A percentile compares a stretch with the other conserved stretches of the same genome.
phyloP scores from a whole-genome alignment of 2,888 invertebrate species.

The Agrotis exclamationis region DNA sequence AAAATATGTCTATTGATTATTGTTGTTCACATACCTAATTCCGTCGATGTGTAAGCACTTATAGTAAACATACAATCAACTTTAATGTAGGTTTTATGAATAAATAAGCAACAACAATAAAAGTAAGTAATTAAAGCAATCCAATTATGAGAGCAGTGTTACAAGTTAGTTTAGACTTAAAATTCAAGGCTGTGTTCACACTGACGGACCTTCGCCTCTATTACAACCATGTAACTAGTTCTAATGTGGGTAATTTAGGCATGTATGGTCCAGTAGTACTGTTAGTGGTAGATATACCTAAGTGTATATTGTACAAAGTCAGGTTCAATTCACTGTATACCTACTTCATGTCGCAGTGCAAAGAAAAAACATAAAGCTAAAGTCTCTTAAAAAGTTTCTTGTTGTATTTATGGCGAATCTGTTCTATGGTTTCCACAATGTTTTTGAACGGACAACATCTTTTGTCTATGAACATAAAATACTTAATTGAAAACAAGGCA shows the following conservation, averaged over 20 bases:
- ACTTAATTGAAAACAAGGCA: too few relatives aligned
- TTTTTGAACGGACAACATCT: too few relatives aligned
- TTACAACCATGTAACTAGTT: constrained; percentile 25
- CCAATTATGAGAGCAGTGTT: constrained; percentile 13
- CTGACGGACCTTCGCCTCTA: constrained; percentile 30
- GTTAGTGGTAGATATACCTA: background rate
- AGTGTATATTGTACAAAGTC: background rate
- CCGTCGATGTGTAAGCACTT: too few relatives aligned
- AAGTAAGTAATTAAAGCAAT: constrained; percentile 35
- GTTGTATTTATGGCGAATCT: too few relatives aligned
- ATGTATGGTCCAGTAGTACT: constrained; percentile 27
- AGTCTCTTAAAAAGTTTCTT: too few relatives aligned
- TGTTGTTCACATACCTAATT: too few relatives aligned
- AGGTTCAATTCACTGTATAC: background rate
- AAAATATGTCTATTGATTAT: too few relatives aligned
- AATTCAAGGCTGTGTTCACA: constrained; percentile 18
- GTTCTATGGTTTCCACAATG: too few relatives aligned
- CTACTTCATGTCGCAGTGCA: too few relatives aligned
- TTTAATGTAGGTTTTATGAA: background rate
- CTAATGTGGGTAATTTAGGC: constrained; percentile 27
- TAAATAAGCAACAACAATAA: background rate
- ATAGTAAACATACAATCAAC: too few relatives aligned
- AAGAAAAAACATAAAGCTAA: too few relatives aligned
- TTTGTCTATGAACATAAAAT: too few relatives aligned
- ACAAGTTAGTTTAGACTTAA: constrained; percentile 25